Evolutionary conservation across 2,888 invertebrate genomes (phyloP).

Genomic region (Schizaphis graminum): DNA sequence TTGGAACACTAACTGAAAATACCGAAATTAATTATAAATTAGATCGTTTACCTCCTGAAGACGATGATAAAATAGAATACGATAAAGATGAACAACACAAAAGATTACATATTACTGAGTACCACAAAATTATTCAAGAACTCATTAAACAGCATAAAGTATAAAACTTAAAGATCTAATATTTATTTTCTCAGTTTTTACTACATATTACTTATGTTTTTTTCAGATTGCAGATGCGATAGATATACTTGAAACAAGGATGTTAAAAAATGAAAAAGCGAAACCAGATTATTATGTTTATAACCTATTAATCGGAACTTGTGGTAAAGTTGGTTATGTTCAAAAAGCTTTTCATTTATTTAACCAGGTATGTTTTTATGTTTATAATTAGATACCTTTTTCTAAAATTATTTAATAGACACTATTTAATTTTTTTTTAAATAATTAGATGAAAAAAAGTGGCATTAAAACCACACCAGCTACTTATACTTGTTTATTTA

Average conservation of each 20-base stretch:
- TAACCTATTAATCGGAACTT: conserved; percentile 85
- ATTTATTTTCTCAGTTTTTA: background rate
- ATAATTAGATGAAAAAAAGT: conserved; percentile 80
- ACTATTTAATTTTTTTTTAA: background rate
- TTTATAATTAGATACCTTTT: background rate
- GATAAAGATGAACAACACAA: conserved; percentile 57
- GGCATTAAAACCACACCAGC: conserved; percentile 79
- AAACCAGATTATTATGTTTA: conserved; percentile 86
- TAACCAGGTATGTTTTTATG: conserved; percentile 74
- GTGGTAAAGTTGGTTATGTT: conserved; percentile 86
- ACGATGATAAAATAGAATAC: conserved; percentile 68
- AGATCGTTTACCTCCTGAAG: conserved; percentile 69
- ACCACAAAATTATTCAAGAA: conserved; percentile 57
- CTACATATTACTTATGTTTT: background rate
- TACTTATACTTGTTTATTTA: conserved; percentile 88
- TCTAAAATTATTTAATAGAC: background rate
- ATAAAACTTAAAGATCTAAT: background rate
- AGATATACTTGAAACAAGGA: conserved; percentile 81
- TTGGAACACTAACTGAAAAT: conserved; percentile 73
- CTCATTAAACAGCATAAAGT: conserved; percentile 58
- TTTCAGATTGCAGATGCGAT: conserved; percentile 79
- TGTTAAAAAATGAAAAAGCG: conserved; percentile 83
- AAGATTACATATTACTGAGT: conserved; percentile 56
- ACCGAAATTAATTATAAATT: conserved; percentile 67
- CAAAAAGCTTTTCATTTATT: conserved; percentile 88